Base-by-base conservation (phyloP, 2,888 invertebrate species). In the Torymus texanus region DNA sequence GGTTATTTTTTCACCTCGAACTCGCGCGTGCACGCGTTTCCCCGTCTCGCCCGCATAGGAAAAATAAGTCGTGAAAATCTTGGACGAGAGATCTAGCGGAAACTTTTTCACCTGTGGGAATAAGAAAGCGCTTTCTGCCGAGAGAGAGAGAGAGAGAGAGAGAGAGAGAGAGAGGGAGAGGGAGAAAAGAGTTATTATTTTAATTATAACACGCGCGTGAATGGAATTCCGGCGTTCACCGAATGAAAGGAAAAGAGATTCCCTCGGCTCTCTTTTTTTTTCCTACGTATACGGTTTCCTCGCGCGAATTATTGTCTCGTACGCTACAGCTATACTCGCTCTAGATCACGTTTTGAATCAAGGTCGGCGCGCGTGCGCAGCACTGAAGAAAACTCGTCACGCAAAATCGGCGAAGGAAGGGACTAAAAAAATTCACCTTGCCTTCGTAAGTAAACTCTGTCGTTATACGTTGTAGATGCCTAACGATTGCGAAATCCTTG, bases 161-260 rank as follows among this genome's bases (percentile, higher is more conserved):
- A 21, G 21, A 41, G 29, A 55, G 70, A 70, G 29, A 29, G 4
- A 41, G 29, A 55, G 70, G 66, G 21, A 21, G 21, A 41, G 29
- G 50, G 70, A 70, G 68, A 73, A 76, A 63, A 74, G 80, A 71
- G 80, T 86, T 85, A 86, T 86, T 84, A 85, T 82, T 85, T 83
- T 85, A 85, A 86, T 86, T 86, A 82, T 74, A 79, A 76, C 61
- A 21, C 82, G 66, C 65, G 78, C 80, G 79, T 65, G 80, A 84
- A 84, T 75, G 79, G 70, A 61, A 66, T 68, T 29, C 63, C 63
- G 29, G 29, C 68, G 74, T 67, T 72, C 58, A 67, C 58, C 81
- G 81, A 29, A 29, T 77, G 82, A 83, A 80, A 80, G 80, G 78
- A 72, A 80, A 68, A 66, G 63, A 74, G 72, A 72, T 56, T 18